These are phyloP conservation scores for Merluccius polli DNA, from an alignment of 2,797 vertebrate genomes.

Conservation along the genomic window DNA sequence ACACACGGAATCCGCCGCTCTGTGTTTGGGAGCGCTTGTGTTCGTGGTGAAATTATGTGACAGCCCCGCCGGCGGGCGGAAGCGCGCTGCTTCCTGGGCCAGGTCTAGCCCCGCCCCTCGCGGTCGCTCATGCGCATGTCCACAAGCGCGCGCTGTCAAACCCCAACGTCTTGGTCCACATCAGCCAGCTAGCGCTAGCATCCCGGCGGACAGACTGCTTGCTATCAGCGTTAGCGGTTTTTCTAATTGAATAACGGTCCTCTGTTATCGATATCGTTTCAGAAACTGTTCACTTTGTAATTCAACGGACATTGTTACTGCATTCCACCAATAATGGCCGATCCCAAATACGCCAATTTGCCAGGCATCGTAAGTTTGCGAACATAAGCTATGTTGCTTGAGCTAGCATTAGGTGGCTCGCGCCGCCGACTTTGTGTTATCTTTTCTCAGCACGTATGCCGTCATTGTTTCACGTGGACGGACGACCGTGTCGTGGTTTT, in stretches of 20 bases:
- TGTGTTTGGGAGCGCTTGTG: background rate
- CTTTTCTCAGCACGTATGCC: background rate
- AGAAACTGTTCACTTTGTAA: background rate
- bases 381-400: slow-evolving; percentile 34
- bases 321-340: slow-evolving; percentile 76
- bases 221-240: background rate
- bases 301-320: background rate
- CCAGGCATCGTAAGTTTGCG: slow-evolving; percentile 92
- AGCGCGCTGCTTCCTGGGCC: background rate
- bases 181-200: background rate
- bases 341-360: slow-evolving; percentile 92
- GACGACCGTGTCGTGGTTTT: background rate
- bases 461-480: background rate
- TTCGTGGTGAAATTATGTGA: no score
- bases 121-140: background rate
- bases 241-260: background rate
- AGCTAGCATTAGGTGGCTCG: slow-evolving; percentile 23
- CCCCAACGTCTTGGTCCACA: background rate
- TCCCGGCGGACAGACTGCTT: background rate
- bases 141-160: background rate
- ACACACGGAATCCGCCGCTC: background rate
- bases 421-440: background rate
- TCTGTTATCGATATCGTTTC: background rate
- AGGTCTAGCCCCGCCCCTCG: background rate
- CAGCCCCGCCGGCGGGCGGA: background rate